phyloP scores from a whole-genome alignment of 2,888 invertebrate species.

The Ditula angustiorana region DNA sequence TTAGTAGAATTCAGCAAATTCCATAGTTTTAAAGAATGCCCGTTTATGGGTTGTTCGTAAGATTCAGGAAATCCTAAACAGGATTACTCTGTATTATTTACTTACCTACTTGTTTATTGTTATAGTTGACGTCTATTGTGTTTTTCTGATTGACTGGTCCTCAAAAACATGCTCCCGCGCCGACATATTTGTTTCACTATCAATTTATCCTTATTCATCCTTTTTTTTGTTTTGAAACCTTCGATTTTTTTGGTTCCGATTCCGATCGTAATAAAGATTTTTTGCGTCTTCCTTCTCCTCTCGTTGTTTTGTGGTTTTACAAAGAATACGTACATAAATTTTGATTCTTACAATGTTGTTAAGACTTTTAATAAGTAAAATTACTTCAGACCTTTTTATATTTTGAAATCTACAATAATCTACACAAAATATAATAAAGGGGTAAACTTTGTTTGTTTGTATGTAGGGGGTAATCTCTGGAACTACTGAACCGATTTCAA shows the following conservation, averaged over 20 bases:
- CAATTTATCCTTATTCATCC: not conserved
- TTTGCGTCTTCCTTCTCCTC: not conserved
- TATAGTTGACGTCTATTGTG: not conserved
- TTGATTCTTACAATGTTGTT: not conserved
- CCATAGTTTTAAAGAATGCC: too few species aligned
- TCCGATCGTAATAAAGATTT: not conserved
- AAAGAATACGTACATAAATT: not conserved
- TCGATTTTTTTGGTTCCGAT: not conserved
- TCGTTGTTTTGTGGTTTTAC: not conserved
- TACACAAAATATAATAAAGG: too few species aligned
- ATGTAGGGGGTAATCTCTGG: too few species aligned
- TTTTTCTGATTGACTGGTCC: not conserved
- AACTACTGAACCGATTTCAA: too few species aligned
- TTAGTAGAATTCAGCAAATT: too few species aligned
- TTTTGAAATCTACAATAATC: too few species aligned
- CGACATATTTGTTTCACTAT: not conserved
- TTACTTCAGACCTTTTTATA: too few species aligned
- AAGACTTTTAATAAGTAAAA: too few species aligned
- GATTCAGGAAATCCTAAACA: too few species aligned
- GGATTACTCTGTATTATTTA: not conserved
- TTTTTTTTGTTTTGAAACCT: not conserved
- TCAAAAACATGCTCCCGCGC: not conserved
- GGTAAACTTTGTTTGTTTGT: too few species aligned
- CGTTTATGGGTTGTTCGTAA: too few species aligned
- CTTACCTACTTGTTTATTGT: not conserved